Percentiles rank a stretch among this genome's conserved stretches.
Evolutionary conservation across 1,140 invertebrate genomes (phyloP).

Genomic region (Brachionus manjavacas): DNA sequence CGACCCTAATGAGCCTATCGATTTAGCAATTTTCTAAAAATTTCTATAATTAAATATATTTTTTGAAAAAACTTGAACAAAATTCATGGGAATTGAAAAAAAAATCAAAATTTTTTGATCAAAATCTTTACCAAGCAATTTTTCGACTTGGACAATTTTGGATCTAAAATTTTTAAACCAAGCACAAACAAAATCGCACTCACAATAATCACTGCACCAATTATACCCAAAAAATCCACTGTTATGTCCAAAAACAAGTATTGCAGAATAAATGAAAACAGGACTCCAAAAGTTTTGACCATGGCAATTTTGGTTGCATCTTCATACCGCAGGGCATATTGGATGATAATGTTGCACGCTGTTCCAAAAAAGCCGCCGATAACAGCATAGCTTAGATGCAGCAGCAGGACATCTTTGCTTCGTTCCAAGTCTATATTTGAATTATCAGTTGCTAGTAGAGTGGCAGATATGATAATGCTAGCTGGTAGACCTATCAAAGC

Average conservation of each 20-base stretch:
- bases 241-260: slow-evolving; percentile 6
- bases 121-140: neutral
- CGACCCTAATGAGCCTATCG: too few species aligned
- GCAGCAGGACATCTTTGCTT: neutral
- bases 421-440: neutral
- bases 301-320: slow-evolving; percentile 19
- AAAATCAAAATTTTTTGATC: neutral
- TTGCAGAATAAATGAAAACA: slow-evolving; percentile 10
- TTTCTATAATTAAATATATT: too few species aligned
- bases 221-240: neutral
- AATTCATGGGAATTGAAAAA: neutral
- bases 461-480: neutral
- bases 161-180: neutral
- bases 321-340: slow-evolving; percentile 4
- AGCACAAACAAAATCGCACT: neutral
- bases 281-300: neutral
- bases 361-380: neutral
- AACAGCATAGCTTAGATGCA: neutral
- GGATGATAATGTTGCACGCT: neutral
- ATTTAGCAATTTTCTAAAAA: too few species aligned
- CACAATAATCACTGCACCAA: neutral
- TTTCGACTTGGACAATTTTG: neutral
- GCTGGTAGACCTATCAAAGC: slow-evolving; percentile 17
- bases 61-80: too few species aligned
- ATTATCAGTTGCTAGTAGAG: neutral